Conservation (phyloP, 2,113 vertebrate species). For the Glaucidium brasilianum region DNA sequence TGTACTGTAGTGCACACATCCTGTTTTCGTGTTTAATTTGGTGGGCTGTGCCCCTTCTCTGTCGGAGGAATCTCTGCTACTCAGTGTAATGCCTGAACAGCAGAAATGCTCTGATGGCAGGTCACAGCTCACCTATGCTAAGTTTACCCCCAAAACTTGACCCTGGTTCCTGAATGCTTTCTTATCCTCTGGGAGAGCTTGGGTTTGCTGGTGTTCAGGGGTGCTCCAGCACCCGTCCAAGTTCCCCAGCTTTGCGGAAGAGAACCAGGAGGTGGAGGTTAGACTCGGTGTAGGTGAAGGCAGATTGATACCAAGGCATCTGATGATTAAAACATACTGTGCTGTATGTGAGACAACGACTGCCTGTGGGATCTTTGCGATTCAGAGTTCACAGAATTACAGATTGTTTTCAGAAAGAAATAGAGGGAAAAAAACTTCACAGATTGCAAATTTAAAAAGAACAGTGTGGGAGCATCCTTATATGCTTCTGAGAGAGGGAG, state of each 20-base stretch:
- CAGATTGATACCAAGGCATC: neutral
- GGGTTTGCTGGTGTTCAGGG: neutral
- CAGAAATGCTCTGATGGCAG: neutral
- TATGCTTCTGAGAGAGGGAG: neutral
- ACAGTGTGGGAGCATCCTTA: slow-evolving; percentile 4
- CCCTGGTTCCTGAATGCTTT: neutral
- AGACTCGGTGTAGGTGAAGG: neutral
- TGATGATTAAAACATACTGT: neutral
- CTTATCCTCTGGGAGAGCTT: neutral
- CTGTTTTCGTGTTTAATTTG: neutral
- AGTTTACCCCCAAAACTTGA: neutral
- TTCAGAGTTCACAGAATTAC: neutral
- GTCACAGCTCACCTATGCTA: neutral
- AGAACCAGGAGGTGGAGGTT: neutral
- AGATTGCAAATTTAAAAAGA: slow-evolving; percentile 9
- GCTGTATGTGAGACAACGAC: neutral
- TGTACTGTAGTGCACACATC: neutral
- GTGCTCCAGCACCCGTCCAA: neutral
- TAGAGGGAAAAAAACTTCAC: neutral
- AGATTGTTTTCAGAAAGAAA: neutral
- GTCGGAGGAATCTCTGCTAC: neutral
- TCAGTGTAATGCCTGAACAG: neutral
- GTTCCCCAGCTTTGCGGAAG: neutral
- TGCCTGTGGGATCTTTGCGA: neutral
- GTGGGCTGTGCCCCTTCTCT: neutral